Conservation (phyloP, 2,797 vertebrate species). For the Austrolebias charrua region DNA sequence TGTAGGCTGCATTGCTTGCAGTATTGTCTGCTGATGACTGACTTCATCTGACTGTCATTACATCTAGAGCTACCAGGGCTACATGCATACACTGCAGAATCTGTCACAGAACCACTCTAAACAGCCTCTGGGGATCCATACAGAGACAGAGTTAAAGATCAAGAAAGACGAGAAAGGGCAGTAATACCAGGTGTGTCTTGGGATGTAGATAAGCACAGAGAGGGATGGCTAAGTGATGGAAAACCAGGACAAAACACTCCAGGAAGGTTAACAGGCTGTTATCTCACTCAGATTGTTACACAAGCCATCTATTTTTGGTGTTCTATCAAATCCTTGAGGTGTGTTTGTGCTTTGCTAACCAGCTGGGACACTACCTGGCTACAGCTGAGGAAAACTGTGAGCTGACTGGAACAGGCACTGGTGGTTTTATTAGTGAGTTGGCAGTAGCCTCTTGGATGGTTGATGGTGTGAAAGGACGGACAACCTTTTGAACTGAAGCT, state of each 20-base stretch:
- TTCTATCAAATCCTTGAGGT: not conserved
- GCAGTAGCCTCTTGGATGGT: slow-evolving; percentile 4
- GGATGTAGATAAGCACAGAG: slow-evolving; percentile 31
- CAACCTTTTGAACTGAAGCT: slow-evolving; percentile 33
- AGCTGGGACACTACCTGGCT: slow-evolving; percentile 9
- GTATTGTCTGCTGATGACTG: not conserved
- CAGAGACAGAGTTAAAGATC: slow-evolving; percentile 26
- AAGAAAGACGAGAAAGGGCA: slow-evolving; percentile 17
- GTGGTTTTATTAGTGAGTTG: slow-evolving; percentile 1
- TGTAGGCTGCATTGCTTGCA: not conserved
- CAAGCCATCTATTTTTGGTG: not conserved
- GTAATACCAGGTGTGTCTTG: slow-evolving; percentile 43
- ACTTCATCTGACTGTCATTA: slow-evolving; percentile 36
- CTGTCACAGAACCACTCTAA: slow-evolving; percentile 59
- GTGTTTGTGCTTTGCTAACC: not conserved
- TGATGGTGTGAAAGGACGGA: slow-evolving; percentile 19
- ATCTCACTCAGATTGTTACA: not conserved
- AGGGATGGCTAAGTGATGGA: slow-evolving; percentile 5
- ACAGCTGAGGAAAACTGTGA: slow-evolving; percentile 8
- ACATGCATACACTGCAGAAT: slow-evolving; percentile 41
- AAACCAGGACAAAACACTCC: slow-evolving; percentile 55
- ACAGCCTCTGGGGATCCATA: slow-evolving; percentile 45
- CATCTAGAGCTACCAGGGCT: slow-evolving; percentile 34
- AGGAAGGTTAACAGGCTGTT: slow-evolving; percentile 4
- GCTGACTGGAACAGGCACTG: slow-evolving; percentile 8